Percentiles rank a stretch among this genome's conserved stretches.
Evolutionary conservation across 1,140 invertebrate genomes (phyloP).

Genomic region (Yoshiicerus persimilis): DNA sequence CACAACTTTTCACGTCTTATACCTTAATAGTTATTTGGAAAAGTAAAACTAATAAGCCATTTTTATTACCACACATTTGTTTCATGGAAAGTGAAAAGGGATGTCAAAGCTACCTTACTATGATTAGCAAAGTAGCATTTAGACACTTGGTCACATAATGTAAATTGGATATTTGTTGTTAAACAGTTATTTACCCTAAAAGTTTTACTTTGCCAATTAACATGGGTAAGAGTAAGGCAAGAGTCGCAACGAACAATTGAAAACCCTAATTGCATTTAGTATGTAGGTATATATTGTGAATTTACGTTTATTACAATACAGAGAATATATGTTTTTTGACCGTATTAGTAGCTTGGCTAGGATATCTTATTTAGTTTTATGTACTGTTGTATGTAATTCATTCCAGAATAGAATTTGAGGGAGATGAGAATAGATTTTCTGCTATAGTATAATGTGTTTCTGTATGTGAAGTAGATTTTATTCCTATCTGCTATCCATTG

Average conservation of each 20-base stretch:
- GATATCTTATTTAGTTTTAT: not conserved
- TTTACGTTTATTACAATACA: not conserved
- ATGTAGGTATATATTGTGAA: not conserved
- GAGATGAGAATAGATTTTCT: conserved; percentile 12
- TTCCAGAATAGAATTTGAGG: not conserved
- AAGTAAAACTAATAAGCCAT: too few relatives aligned
- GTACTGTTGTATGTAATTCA: not conserved
- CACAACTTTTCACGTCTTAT: too few relatives aligned
- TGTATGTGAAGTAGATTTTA: not conserved
- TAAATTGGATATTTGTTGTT: too few relatives aligned
- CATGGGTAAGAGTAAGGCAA: too few relatives aligned
- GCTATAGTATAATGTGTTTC: not conserved
- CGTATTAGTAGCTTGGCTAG: not conserved
- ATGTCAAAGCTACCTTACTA: too few relatives aligned
- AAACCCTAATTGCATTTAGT: not conserved
- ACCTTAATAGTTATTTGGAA: too few relatives aligned
- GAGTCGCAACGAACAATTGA: not conserved
- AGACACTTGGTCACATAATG: too few relatives aligned
- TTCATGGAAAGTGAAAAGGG: too few relatives aligned
- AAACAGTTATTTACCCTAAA: too few relatives aligned
- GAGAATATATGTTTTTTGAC: not conserved
- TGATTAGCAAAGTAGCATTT: too few relatives aligned
- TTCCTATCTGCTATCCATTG: not conserved
- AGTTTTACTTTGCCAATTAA: too few relatives aligned
- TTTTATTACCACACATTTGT: too few relatives aligned